Evolutionary conservation across 2,888 invertebrate genomes (phyloP), one percentile per base, ranked within the genome.

Genomic region (Ferrisia virgata): DNA sequence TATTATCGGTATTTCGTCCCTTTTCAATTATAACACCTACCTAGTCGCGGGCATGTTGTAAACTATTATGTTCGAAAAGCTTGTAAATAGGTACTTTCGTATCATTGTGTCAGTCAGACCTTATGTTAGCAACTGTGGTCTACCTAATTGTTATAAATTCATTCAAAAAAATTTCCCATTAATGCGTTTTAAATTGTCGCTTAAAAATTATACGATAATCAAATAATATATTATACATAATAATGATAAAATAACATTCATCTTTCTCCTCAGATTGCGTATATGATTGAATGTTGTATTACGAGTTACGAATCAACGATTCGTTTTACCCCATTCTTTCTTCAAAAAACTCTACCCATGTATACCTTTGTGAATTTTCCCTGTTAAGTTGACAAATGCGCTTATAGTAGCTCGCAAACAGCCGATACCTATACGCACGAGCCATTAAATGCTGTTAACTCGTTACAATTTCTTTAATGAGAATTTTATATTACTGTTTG

Each of bases 391-490:
- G 72, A 72, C 33, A 28, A 72, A 22, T 72, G 72, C 28, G 72
- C 72, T 33, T 72, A n/a, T 36, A 33, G 15, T 33, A 33, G 15
- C 72, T 31, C 47, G 47, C 18, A 72, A n/a, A 72, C 72, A 33
- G 36, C 33, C 72, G n/a, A n/a, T n/a, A n/a, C n/a, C n/a, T n/a
- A n/a, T 72, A 72, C 72, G n/a, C 72, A 72, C 72, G 18, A 72
- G 72, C n/a, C 36, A 72, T 47, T 47, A 79, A 47, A 47, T 31
- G 79, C 47, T 31, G 31, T 15, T 79, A 53, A 79, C 53, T 79
- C 79, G 79, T 78, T 76, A 13, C 13, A n/a, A 69, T 69, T 69
- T 69, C 69, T 4, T 79, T 79, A 79, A 79, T 43, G 79, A 43
- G 33, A 31, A 53, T 31, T 79, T 79, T 79, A 47, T 47, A 79